phyloP scores from a whole-genome alignment of 1,140 invertebrate genomes.

The Andricus grossulariae region DNA sequence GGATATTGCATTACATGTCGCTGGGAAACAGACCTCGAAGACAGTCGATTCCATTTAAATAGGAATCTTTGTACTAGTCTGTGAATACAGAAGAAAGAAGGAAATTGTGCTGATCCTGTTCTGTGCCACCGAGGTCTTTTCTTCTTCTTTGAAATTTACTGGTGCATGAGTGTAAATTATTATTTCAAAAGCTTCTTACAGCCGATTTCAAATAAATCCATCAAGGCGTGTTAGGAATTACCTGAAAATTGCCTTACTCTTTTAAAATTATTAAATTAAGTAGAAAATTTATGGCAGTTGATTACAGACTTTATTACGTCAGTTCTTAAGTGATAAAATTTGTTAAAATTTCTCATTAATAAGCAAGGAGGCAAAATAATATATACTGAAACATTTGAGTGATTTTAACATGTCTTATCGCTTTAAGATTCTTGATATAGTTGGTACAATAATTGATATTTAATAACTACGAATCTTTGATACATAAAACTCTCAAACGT shows the following conservation, averaged over 20 bases:
- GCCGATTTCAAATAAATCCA: not conserved
- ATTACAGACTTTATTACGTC: too few species aligned
- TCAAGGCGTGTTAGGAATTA: not conserved
- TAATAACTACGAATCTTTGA: slow-evolving; percentile 30
- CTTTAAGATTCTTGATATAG: too few species aligned
- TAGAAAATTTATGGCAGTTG: too few species aligned
- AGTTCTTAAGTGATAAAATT: too few species aligned
- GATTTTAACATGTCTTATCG: too few species aligned
- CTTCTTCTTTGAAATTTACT: not conserved
- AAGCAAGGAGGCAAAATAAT: too few species aligned
- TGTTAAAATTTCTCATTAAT: too few species aligned
- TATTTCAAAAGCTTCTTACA: not conserved
- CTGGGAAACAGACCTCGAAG: not conserved
- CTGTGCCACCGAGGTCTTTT: slow-evolving; percentile 5
- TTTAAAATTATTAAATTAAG: not conserved
- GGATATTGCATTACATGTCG: slow-evolving; percentile 5
- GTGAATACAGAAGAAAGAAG: not conserved
- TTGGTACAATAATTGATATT: slow-evolving; percentile 23
- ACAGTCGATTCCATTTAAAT: slow-evolving; percentile 7
- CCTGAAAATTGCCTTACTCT: not conserved
- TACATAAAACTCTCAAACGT: not conserved
- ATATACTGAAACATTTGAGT: too few species aligned
- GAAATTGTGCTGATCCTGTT: slow-evolving; percentile 15
- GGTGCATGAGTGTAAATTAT: not conserved
- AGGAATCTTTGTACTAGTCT: not conserved